A percentile compares a stretch with the other conserved stretches of the same genome.
These are phyloP conservation scores for Phortica magna DNA, from an alignment of 2,888 invertebrate genomes.

Conservation along the genomic window DNA sequence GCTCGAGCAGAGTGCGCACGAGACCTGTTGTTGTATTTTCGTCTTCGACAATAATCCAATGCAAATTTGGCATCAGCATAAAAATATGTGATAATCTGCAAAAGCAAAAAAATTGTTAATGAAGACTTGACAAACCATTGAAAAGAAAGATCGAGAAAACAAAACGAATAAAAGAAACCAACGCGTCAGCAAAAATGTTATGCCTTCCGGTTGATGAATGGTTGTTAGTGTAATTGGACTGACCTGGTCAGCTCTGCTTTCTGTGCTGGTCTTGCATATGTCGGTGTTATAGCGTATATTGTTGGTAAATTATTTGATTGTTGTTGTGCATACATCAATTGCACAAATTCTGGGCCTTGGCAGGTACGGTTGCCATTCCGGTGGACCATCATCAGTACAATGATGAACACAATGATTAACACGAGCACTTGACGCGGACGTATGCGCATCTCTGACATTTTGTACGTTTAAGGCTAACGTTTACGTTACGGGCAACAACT, in stretches of 20 bases:
- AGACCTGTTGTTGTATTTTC: conserved; percentile 81
- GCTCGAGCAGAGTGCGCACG: conserved; percentile 85
- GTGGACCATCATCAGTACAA: conserved; percentile 73
- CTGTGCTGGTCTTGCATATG: conserved; percentile 91
- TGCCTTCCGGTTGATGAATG: neutral
- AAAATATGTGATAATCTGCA: conserved; percentile 90
- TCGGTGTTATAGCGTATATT: conserved; percentile 96
- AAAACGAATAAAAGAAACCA: conserved; percentile 3
- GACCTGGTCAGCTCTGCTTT: conserved; percentile 95
- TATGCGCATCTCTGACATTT: conserved; percentile 74
- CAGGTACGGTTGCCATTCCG: conserved; percentile 71
- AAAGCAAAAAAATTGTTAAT: neutral
- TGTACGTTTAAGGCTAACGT: neutral
- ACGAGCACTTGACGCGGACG: conserved; percentile 75
- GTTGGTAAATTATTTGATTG: conserved; percentile 79
- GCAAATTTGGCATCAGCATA: conserved; percentile 90
- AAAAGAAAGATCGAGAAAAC: neutral
- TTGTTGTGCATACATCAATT: conserved; percentile 62
- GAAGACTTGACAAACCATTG: neutral
- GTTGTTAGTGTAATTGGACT: conserved; percentile 42
- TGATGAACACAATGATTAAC: conserved; percentile 70
- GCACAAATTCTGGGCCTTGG: conserved; percentile 70
- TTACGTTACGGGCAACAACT: neutral
- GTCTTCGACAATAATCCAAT: conserved; percentile 97
- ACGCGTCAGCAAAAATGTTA: neutral